Percentiles rank a stretch among this genome's conserved stretches.
phyloP scores from a whole-genome alignment of 2,797 vertebrate species.

The Mormyrus hasselquistii region DNA sequence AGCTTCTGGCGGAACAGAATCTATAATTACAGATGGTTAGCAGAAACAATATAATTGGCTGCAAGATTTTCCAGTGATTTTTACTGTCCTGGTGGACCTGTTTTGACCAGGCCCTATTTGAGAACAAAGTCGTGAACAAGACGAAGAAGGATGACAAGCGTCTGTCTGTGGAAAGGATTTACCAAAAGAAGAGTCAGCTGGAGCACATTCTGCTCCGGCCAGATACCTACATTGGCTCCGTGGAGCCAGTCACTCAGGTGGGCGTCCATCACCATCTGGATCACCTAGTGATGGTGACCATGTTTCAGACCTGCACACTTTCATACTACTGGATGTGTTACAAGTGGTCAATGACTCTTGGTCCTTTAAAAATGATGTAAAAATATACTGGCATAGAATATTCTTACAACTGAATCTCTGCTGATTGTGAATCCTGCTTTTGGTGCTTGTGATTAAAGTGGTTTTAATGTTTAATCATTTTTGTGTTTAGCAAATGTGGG shows the following conservation, averaged over 20 bases:
- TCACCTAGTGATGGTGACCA: not conserved
- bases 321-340: not conserved
- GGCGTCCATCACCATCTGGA: not conserved
- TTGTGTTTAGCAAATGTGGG: constrained; percentile 89
- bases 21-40: not conserved
- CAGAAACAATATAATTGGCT: not conserved
- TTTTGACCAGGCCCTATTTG: constrained; percentile 56
- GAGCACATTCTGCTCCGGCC: constrained; percentile 98
- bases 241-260: constrained; percentile 88
- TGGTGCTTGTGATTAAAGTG: not conserved
- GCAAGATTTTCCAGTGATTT: not conserved
- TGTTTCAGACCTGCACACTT: not conserved
- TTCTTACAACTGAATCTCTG: not conserved
- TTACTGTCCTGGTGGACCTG: not conserved
- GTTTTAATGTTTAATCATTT: not conserved
- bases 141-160: constrained; percentile 71
- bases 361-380: not conserved
- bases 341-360: not conserved
- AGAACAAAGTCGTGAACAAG: constrained; percentile 68
- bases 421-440: not conserved
- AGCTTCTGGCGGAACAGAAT: not conserved
- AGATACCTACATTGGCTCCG: constrained; percentile 93
- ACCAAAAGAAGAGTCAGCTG: constrained; percentile 96
- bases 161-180: constrained; percentile 86
- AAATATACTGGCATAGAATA: not conserved